phyloP scores from a whole-genome alignment of 2,797 vertebrate genomes.

The Halcyon smyrnensis region DNA sequence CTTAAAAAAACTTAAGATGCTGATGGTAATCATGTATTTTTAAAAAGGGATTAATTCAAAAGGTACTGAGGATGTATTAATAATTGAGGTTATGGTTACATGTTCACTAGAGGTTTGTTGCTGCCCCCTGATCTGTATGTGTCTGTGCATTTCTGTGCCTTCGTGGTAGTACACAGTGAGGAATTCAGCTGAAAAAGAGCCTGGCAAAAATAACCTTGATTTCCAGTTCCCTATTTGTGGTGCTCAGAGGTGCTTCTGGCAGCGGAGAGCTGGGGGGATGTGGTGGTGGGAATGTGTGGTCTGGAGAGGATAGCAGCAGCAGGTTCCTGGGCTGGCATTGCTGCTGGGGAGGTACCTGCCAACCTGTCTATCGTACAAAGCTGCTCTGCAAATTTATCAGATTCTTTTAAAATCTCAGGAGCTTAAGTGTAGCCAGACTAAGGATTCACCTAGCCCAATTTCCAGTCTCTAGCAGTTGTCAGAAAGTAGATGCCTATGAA shows the following conservation, averaged over 20 bases:
- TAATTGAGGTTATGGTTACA: neutral
- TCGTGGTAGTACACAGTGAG: neutral
- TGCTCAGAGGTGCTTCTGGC: neutral
- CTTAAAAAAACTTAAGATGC: neutral
- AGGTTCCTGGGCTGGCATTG: neutral
- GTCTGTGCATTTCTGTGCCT: neutral
- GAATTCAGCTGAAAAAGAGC: too few relatives aligned
- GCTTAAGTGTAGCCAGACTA: neutral
- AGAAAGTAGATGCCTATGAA: neutral
- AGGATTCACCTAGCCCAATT: neutral
- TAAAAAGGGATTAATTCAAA: neutral
- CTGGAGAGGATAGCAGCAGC: neutral
- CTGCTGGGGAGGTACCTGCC: neutral
- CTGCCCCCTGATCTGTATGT: neutral
- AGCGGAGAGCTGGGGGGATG: neutral
- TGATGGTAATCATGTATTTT: neutral
- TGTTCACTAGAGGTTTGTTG: neutral
- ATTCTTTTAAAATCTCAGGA: neutral
- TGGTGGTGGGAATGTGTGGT: too few relatives aligned
- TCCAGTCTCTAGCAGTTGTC: neutral
- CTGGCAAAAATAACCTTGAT: neutral
- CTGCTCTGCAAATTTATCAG: neutral
- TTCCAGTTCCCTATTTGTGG: neutral
- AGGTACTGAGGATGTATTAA: neutral
- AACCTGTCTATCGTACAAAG: accelerated